Evolutionary conservation across 1,140 invertebrate species (phyloP).

Genomic region (Drosophila ficusphila): DNA sequence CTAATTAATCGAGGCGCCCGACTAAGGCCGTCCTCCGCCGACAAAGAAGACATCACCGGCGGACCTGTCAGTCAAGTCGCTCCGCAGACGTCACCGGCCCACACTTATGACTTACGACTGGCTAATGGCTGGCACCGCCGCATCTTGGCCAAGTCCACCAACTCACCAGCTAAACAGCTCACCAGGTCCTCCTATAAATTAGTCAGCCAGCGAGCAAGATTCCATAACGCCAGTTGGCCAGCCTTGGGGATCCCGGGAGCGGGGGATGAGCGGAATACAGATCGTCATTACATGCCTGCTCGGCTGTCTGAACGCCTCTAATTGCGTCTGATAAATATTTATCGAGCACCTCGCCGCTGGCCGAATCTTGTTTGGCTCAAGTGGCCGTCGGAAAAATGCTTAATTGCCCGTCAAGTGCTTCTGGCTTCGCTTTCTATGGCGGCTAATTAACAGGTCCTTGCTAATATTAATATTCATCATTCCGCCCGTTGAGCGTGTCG

Average conservation of each 20-base stretch:
- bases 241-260: not conserved
- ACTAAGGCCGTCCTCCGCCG: conserved; percentile 34
- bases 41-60: conserved; percentile 48
- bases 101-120: conserved; percentile 53
- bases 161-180: too few species aligned
- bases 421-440: conserved; percentile 49
- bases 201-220: conserved; percentile 12
- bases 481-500: not conserved
- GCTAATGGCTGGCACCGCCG: conserved; percentile 14
- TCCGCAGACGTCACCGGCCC: conserved; percentile 22
- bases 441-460: conserved; percentile 35
- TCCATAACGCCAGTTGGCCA: conserved; percentile 16
- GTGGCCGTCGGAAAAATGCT: conserved; percentile 42
- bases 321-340: conserved; percentile 71
- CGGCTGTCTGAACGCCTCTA: conserved; percentile 21
- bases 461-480: conserved; percentile 9
- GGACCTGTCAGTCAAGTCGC: conserved; percentile 4
- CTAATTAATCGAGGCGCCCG: conserved; percentile 68
- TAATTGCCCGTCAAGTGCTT: conserved; percentile 22
- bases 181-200: conserved; percentile 35
- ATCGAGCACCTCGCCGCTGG: conserved; percentile 19
- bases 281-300: conserved; percentile 29
- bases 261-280: not conserved
- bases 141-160: conserved; percentile 6
- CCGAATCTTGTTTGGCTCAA: conserved; percentile 36